phyloP scores from a whole-genome alignment of 2,888 invertebrate genomes.

The Rugalucina vietnamica region DNA sequence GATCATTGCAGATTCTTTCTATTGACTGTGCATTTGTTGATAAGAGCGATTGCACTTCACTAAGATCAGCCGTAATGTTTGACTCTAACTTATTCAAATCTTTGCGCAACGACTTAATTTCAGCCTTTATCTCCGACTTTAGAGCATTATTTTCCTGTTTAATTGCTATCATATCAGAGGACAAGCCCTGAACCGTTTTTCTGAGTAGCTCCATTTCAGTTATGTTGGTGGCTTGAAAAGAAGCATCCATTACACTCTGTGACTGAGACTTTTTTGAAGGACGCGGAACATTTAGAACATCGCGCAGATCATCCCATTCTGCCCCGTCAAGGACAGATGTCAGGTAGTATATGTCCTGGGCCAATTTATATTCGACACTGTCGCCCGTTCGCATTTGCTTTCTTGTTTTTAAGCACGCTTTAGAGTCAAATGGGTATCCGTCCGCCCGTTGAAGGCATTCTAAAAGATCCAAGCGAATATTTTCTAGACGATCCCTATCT shows the following conservation, averaged over 20 bases:
- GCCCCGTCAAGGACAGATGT: background rate
- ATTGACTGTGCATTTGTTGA: too few relatives aligned
- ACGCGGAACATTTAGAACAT: background rate
- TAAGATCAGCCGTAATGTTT: too few relatives aligned
- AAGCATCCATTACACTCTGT: background rate
- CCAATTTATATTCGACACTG: background rate
- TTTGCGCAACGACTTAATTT: too few relatives aligned
- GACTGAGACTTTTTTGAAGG: background rate
- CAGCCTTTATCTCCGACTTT: too few relatives aligned
- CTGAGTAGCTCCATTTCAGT: background rate
- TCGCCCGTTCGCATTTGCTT: background rate
- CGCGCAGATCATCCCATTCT: background rate
- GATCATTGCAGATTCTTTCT: too few relatives aligned
- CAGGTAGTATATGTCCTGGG: background rate
- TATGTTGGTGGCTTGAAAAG: background rate
- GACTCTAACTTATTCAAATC: too few relatives aligned
- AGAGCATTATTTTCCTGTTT: too few relatives aligned
- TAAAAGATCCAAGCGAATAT: background rate
- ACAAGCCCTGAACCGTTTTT: background rate
- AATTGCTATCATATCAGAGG: background rate
- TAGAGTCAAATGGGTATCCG: background rate
- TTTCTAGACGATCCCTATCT: background rate
- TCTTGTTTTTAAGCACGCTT: background rate
- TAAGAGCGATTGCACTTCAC: too few relatives aligned
- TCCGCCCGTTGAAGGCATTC: background rate